Evolutionary conservation across 2,888 invertebrate genomes (phyloP), one percentile per base, ranked within the genome.

Genomic region (Micropterix aruncella): DNA sequence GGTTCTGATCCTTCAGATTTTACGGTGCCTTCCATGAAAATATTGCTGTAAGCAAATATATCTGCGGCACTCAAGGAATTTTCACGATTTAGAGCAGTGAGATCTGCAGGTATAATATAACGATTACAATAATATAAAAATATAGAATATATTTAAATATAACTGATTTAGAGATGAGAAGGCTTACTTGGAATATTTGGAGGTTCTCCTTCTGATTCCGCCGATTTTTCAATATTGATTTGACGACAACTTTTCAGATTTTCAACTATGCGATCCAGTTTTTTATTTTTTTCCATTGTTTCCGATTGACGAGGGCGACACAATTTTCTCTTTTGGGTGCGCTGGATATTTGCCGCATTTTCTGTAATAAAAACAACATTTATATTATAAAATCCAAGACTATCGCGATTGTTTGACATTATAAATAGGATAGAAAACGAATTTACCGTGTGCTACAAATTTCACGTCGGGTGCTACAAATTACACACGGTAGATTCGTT

Each of bases 261-360:
- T 56, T 69, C 66, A 1, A 70, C 69, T 3, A 70, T 70, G 51
- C 68, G 68, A 39, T 70, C 70, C 43, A 70, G 48, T 52, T 67
- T 70, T 49, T 69, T 70, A 18, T 70, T 53, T 57, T 66, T 61
- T 38, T 69, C 67, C 48, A 5, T 12, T 5, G 12, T 12, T 5
- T 12, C 27, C 27, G 27, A 7, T 27, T 27, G 27, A 27, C 27
- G 27, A 5, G 27, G 27, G 27, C 12, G 27, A 27, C 7, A 27
- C 5, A 7, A 27, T 27, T 27, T 27, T 5, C 27, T 5, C 12
- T 27, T 27, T 12, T 27, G 27, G 7, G 27, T 5, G 5, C 27
- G 27, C 5, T 27, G 7, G 12, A 27, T 27, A 12, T 27, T 27
- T 27, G 5, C 27, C 7, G 27, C 27, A 12, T 5, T 27, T 7